Evolutionary conservation across 2,113 vertebrate genomes (phyloP), one percentile per base, ranked within the genome.

Genomic region (Hippocampus abdominalis): DNA sequence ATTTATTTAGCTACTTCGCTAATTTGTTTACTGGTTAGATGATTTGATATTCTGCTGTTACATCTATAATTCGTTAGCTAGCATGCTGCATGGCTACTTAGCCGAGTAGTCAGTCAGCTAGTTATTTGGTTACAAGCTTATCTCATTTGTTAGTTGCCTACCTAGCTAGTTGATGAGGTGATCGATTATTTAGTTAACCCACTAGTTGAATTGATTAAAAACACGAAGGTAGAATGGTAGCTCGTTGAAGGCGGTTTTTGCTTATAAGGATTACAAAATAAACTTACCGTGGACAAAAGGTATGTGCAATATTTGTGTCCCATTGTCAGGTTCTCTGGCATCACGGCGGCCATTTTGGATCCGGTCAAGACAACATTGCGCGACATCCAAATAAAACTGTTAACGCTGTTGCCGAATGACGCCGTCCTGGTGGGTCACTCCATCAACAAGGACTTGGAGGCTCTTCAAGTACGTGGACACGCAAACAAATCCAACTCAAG

Each of bases 381-480:
- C 56, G 94, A 95, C 8, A 86, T 96, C 65, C 96, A 95, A 69
- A 70, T 9, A 1, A 91, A 76, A 64, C 54, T 98, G 13, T 90
- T 80, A 86, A 57, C 79, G 18, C 68, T 96, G 73, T 90, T 98
- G 78, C 94, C 95, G 1, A 65, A 11, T 0, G 88, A 96, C n/a
- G 95, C 94, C 0, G 91, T 98, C 5, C 87, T 98, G 80, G 95
- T 97, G 46, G 96, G 96, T 10, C 95, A 98, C 75, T 95, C 93
- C 0, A 78, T 98, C 12, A 87, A 96, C 48, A 72, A 81, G 12
- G 94, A 98, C 83, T 94, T 98, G 20, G 73, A 53, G 13, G 94
- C 93, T 69, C 80, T 98, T 66, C 89, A 95, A 79, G 95, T 98
- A 75, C 85, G 94, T 88, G 64, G 25, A 36, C 3, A 20, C 12